phyloP scores from a whole-genome alignment of 2,797 vertebrate species.

The Peromyscus aztecus region DNA sequence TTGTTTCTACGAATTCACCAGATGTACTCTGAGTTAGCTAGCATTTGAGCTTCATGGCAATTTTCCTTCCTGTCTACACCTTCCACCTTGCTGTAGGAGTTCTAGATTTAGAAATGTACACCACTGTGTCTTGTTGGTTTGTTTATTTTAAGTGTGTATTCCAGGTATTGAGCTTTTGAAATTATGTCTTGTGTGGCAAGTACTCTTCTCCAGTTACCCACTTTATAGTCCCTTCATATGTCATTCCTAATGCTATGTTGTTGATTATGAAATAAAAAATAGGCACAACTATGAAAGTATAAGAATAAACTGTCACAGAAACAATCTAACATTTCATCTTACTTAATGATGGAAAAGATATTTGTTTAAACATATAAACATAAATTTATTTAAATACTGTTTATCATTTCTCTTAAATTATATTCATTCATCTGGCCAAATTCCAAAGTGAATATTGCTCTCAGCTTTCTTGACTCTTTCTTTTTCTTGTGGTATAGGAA shows the following conservation, averaged over 20 bases:
- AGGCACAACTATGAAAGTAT: neutral
- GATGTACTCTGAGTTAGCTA: neutral
- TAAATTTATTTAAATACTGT: neutral
- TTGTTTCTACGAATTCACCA: neutral
- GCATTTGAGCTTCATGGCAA: neutral
- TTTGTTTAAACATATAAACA: neutral
- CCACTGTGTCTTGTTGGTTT: neutral
- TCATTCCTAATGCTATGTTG: neutral
- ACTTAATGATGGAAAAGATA: neutral
- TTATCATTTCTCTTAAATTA: neutral
- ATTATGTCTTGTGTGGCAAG: neutral
- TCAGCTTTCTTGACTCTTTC: neutral
- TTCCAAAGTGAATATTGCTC: neutral
- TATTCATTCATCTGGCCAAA: neutral
- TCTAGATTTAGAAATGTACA: neutral
- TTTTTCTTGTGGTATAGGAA: neutral
- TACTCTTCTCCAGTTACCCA: neutral
- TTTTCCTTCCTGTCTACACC: neutral
- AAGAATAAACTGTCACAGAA: neutral
- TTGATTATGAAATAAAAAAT: neutral
- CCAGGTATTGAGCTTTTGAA: neutral
- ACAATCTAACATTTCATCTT: neutral
- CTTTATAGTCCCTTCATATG: neutral
- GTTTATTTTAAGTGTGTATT: neutral
- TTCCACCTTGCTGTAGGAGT: neutral